Conservation (phyloP, 2,888 invertebrate genomes). For the Sturmia bella region DNA sequence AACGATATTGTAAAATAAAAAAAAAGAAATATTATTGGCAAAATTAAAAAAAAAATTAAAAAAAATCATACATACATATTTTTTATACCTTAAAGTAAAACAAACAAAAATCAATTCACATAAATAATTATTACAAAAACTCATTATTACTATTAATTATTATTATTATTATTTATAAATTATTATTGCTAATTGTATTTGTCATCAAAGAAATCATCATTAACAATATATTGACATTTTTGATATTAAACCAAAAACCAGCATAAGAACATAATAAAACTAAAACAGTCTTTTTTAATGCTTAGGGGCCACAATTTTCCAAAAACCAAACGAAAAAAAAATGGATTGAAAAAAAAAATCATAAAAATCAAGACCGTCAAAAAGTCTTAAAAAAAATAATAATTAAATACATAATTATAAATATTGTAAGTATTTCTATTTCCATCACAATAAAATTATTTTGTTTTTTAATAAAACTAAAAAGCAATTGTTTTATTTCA, state of each 20-base stretch:
- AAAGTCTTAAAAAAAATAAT: slow-evolving; percentile 64
- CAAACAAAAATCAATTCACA: slow-evolving; percentile 45
- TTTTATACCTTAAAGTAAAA: slow-evolving; percentile 72
- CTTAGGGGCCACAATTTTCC: slow-evolving; percentile 80
- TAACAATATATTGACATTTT: slow-evolving; percentile 60
- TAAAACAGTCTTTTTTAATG: slow-evolving; percentile 79
- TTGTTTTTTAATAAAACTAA: slow-evolving; percentile 78
- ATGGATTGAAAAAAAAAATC: slow-evolving; percentile 30
- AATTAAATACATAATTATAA: slow-evolving; percentile 68
- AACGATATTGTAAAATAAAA: slow-evolving; percentile 57
- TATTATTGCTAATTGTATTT: slow-evolving; percentile 56
- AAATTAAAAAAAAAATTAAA: slow-evolving; percentile 47
- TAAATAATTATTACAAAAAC: slow-evolving; percentile 60
- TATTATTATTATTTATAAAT: slow-evolving; percentile 68
- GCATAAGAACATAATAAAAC: slow-evolving; percentile 58
- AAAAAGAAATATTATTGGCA: slow-evolving; percentile 55
- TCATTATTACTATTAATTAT: slow-evolving; percentile 54
- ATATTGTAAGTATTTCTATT: slow-evolving; percentile 73
- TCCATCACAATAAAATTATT: slow-evolving; percentile 74
- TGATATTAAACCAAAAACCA: slow-evolving; percentile 72
- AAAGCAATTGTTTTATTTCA: slow-evolving; percentile 68
- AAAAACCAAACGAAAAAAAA: slow-evolving; percentile 72
- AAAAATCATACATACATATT: slow-evolving; percentile 66
- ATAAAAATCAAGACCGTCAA: slow-evolving; percentile 56
- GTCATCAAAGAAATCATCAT: slow-evolving; percentile 60